A percentile compares a stretch with the other conserved stretches of the same genome.
phyloP scores from a whole-genome alignment of 2,797 vertebrate genomes.

The Hozukius guyotensis region DNA sequence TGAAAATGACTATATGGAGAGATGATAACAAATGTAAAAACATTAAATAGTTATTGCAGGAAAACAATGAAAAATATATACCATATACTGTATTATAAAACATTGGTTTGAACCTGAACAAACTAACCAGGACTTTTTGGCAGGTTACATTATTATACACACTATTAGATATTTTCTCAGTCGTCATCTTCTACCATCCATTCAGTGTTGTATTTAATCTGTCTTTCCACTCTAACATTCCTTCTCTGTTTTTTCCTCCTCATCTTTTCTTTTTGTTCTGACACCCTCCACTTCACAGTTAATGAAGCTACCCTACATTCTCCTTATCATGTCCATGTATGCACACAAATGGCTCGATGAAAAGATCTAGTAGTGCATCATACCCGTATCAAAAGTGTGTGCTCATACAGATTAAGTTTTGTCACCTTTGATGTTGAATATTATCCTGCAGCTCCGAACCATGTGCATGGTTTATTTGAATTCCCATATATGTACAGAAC shows the following conservation, averaged over 20 bases:
- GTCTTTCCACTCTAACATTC: neutral
- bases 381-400: slow-evolving; percentile 2
- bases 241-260: neutral
- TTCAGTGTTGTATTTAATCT: neutral
- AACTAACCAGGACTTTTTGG: neutral
- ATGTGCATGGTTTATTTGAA: neutral
- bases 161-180: neutral
- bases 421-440: slow-evolving; percentile 28
- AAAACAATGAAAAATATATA: neutral
- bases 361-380: neutral
- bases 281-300: slow-evolving; percentile 1
- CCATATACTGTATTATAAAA: neutral
- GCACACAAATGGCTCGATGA: slow-evolving; percentile 10
- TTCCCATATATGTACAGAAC: slow-evolving; percentile 3
- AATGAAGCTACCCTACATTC: neutral
- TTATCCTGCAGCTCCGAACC: slow-evolving; percentile 6
- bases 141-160: neutral
- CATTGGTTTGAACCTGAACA: neutral
- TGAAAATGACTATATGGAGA: neutral
- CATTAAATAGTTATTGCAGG: neutral
- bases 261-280: neutral
- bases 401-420: neutral
- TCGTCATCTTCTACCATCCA: neutral
- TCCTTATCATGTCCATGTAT: slow-evolving; percentile 2
- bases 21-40: neutral